Base-by-base conservation (phyloP, 1,140 invertebrate species). In the Drosophila truncata region DNA sequence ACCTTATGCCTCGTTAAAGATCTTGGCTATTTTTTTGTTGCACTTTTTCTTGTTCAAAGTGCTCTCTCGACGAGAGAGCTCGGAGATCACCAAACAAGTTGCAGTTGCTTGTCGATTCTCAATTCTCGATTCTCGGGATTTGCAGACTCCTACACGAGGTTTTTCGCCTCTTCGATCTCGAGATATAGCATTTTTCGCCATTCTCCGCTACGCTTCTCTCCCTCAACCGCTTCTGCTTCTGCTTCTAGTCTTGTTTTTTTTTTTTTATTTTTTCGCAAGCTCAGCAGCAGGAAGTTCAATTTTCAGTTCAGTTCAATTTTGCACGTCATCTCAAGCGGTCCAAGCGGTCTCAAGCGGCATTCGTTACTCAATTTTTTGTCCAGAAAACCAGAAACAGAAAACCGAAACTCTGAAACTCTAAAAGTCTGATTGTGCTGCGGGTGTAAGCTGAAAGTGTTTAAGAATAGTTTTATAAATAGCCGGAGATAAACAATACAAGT, bases 241-340 rank as follows among this genome's bases (percentile, higher is more conserved):
- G n/a, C 66, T 60, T 42, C 65, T 37, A 35, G 50, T 37, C 42
- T 47, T 27, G 35, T 25, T 23, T 20, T 18, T n/a, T 69, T 73
- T 77, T 65, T 84, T 80, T 66, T 66, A 76, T 67, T 78, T 78
- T 84, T 84, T 71, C 61, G 83, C 83, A 80, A 66, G 70, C 78
- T 23, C 52, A 25, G 62, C 62, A 88, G 81, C 85, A 90, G 85
- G 85, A 90, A 90, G 85, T 90, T 84, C 61, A 87, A 64, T 84
- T 88, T 78, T 87, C 72, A 87, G 84, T 72, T 90, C 86, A 90
- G 85, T 90, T 91, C 63, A 91, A 90, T 90, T 90, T 90, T 91
- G 85, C 85, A 90, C 85, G 85, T 90, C 85, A 90, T 90, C 85
- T 90, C 78, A 90, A 91, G 78, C 82, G 86, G 85, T 90, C 69